Evolutionary conservation across 1,140 invertebrate species (phyloP).

Genomic region (Chlorops oryzae): DNA sequence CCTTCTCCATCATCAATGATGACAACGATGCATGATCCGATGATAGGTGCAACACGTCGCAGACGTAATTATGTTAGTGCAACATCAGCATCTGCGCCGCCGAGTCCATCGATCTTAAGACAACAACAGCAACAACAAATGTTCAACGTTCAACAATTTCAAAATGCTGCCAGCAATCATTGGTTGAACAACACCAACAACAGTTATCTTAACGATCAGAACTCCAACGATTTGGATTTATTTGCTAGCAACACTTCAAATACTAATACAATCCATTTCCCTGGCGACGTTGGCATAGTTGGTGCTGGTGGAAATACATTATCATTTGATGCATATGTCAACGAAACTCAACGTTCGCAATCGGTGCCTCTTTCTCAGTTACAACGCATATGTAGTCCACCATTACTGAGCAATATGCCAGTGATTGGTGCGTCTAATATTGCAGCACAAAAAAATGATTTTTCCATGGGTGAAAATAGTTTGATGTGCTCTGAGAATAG

Average conservation of each 20-base stretch:
- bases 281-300: neutral
- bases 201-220: constrained; percentile 27
- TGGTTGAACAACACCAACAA: constrained; percentile 13
- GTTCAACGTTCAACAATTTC: constrained; percentile 4
- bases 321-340: constrained; percentile 9
- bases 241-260: constrained; percentile 5
- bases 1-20: too few relatives aligned
- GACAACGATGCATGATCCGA: constrained; percentile 28
- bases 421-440: constrained; percentile 4
- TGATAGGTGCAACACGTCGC: constrained; percentile 36
- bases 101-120: constrained; percentile 39
- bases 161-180: constrained; percentile 2
- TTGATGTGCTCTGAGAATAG: constrained; percentile 41
- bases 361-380: constrained; percentile 42
- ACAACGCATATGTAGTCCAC: constrained; percentile 29
- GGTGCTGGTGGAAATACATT: constrained; percentile 25
- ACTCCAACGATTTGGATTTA: constrained; percentile 38
- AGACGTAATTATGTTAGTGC: constrained; percentile 31
- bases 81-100: constrained; percentile 42
- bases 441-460: neutral
- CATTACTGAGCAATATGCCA: constrained; percentile 33
- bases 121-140: constrained; percentile 23
- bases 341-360: constrained; percentile 41
- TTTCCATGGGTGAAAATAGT: too few relatives aligned
- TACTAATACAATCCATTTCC: neutral